These are phyloP conservation scores for Arenaria interpres DNA, from an alignment of 2,113 vertebrate genomes.

Conservation along the genomic window DNA sequence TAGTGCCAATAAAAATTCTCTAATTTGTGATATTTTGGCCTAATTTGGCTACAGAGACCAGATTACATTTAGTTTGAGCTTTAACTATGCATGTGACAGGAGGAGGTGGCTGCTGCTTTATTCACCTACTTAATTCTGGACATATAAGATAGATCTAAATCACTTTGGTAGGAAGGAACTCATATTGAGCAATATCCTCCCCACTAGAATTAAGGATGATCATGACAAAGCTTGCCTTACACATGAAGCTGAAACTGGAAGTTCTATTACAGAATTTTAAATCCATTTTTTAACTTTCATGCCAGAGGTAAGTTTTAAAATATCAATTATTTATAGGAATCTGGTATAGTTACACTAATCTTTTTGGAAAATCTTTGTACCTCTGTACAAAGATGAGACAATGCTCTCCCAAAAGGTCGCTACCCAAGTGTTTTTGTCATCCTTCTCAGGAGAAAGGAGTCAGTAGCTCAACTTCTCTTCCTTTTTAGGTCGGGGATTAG, in stretches of 20 bases:
- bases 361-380: background rate
- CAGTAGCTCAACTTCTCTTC: background rate
- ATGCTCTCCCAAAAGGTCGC: background rate
- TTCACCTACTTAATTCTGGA: background rate
- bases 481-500: background rate
- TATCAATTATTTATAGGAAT: background rate
- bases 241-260: too few relatives aligned
- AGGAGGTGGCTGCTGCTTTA: background rate
- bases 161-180: background rate
- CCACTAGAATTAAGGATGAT: background rate
- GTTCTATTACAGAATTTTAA: background rate
- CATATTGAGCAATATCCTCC: background rate
- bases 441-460: background rate
- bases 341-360: background rate
- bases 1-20: background rate
- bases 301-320: background rate
- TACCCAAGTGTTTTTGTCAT: background rate
- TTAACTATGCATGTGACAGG: background rate
- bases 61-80: background rate
- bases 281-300: background rate
- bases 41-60: background rate
- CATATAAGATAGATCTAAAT: too few relatives aligned
- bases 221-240: background rate
- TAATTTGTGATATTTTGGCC: background rate
- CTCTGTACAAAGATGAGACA: background rate